Evolutionary conservation across 2,797 vertebrate species (phyloP).

Genomic region (Peromyscus attwateri): DNA sequence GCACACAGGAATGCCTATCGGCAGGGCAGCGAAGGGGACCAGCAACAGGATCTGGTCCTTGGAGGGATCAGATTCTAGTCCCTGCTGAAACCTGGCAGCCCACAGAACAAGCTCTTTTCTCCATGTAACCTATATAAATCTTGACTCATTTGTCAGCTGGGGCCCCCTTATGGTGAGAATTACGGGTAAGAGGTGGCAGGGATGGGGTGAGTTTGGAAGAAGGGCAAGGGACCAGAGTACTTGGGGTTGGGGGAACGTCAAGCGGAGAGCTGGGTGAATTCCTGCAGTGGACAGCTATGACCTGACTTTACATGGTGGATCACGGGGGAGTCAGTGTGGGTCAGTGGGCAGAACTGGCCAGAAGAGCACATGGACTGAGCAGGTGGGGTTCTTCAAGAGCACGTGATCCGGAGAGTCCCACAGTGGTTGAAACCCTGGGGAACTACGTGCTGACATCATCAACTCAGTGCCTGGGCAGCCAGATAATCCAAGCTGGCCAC

Average conservation of each 20-base stretch:
- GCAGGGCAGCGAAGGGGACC: background rate
- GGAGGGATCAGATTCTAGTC: background rate
- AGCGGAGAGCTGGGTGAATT: background rate
- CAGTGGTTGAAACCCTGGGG: rapidly evolving
- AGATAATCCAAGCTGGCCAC: background rate
- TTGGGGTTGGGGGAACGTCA: too few relatives aligned
- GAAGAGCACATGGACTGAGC: background rate
- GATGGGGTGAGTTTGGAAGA: rapidly evolving
- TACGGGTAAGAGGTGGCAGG: background rate
- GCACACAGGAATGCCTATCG: rapidly evolving
- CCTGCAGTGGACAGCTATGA: background rate
- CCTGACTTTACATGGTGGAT: background rate
- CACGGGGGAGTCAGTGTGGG: background rate
- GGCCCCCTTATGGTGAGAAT: background rate
- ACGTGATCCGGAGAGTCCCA: background rate
- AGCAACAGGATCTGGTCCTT: rapidly evolving
- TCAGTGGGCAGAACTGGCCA: background rate
- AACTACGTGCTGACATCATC: background rate
- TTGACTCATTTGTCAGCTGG: background rate
- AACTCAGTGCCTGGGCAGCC: background rate
- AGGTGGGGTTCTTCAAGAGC: background rate
- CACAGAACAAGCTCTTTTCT: background rate
- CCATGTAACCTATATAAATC: background rate
- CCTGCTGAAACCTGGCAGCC: background rate
- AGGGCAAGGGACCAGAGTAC: background rate